A percentile compares a stretch with the other conserved stretches of the same genome.
phyloP scores from a whole-genome alignment of 2,797 vertebrate species.

The Enteromius paludinosus region DNA sequence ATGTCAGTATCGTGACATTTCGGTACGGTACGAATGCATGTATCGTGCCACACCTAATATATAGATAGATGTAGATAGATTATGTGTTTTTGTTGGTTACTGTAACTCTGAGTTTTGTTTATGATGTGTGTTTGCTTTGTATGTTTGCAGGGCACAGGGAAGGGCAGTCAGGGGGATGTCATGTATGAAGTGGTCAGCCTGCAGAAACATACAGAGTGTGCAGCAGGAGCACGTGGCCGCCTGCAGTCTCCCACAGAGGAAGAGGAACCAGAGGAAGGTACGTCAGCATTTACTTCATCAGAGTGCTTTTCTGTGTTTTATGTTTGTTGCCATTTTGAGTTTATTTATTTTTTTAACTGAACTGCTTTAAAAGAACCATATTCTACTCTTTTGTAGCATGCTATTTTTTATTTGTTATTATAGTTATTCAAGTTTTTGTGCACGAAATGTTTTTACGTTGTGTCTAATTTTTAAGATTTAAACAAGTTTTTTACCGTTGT shows the following conservation, averaged over 20 bases:
- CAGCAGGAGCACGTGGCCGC: slow-evolving; percentile 75
- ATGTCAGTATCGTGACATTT: too few relatives aligned
- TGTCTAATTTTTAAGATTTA: background rate
- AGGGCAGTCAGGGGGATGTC: slow-evolving; percentile 83
- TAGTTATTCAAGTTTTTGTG: background rate
- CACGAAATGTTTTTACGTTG: background rate
- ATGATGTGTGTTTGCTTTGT: slow-evolving; percentile 9
- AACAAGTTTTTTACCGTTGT: background rate
- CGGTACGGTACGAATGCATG: too few relatives aligned
- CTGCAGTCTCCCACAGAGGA: slow-evolving; percentile 86
- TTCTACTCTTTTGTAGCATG: background rate
- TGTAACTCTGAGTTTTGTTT: background rate
- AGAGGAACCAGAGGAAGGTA: slow-evolving; percentile 92
- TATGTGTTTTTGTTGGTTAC: background rate
- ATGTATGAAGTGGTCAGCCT: slow-evolving; percentile 95
- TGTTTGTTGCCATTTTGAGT: slow-evolving; percentile 16
- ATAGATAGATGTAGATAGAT: too few relatives aligned
- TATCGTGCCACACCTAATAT: too few relatives aligned
- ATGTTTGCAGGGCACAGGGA: slow-evolving; percentile 80
- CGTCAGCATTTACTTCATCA: slow-evolving; percentile 29
- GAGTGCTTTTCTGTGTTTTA: slow-evolving; percentile 20
- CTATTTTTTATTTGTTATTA: background rate
- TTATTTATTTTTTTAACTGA: background rate
- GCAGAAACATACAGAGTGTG: slow-evolving; percentile 87
- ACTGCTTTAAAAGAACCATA: slow-evolving; percentile 14